These are phyloP conservation scores for Drosophila anomalata DNA, from an alignment of 2,888 invertebrate genomes.

Conservation along the genomic window DNA sequence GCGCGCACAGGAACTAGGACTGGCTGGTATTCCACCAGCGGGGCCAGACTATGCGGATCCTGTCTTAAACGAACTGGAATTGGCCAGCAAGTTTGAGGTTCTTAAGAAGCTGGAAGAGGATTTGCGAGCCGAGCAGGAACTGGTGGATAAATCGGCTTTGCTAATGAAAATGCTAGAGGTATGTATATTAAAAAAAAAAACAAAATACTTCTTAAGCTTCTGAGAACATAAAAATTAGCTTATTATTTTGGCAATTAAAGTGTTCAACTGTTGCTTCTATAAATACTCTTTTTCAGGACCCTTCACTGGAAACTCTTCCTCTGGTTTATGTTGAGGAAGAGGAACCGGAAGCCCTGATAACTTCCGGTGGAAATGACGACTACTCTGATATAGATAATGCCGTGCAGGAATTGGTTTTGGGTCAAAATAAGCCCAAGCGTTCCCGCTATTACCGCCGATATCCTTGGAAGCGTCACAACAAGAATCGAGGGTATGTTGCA, in stretches of 20 bases:
- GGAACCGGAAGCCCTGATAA: conserved; percentile 45
- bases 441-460: conserved; percentile 87
- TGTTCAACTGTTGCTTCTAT: neutral
- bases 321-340: conserved; percentile 82
- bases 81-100: conserved; percentile 80
- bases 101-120: conserved; percentile 81
- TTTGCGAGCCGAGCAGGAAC: conserved; percentile 82
- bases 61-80: conserved; percentile 78
- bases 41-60: conserved; percentile 78
- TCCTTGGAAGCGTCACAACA: conserved; percentile 87
- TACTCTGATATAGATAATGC: conserved; percentile 55
- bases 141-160: conserved; percentile 82
- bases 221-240: neutral
- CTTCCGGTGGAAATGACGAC: conserved; percentile 46
- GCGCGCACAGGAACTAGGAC: conserved; percentile 62
- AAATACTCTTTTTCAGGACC: conserved; percentile 67
- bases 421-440: conserved; percentile 83
- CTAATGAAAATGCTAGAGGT: conserved; percentile 83
- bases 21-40: conserved; percentile 10
- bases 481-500: conserved; percentile 82
- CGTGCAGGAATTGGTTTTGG: conserved; percentile 47
- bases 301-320: conserved; percentile 81
- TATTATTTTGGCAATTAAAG: neutral
- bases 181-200: conserved; percentile 19
- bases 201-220: neutral